Base-by-base conservation (phyloP, 2,797 vertebrate genomes). In the Perodicticus potto region DNA sequence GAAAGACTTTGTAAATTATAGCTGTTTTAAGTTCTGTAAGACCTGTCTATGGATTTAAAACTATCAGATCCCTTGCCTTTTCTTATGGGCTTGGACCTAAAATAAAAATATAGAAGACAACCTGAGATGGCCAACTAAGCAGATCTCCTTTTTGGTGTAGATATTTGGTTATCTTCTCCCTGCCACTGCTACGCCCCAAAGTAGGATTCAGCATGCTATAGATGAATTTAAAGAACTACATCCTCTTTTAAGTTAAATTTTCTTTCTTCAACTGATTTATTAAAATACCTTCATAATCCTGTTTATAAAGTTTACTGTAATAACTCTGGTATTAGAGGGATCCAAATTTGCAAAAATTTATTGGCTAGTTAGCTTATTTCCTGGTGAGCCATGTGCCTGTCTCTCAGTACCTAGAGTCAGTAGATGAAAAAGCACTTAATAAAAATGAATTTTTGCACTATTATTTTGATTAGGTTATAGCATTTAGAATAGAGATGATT, bases 261-360 rank as follows among this genome's bases (percentile, higher is more conserved):
- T 7, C 74, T 65, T 89, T 73, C 87, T 94, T 74, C 74, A 55
- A 32, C 83, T 93, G 70, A 49, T 19, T 73, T 57, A 17, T 57
- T 34, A 55, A 74, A 70, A 73, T 34, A 63, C 25, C 70, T 93
- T 81, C 27, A 78, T 57, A 73, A 69, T 86, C 10, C 12, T 57
- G 16, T 45, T 94, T 61, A 82, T 69, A 32, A 87, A 84, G 53
- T 63, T 92, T 95, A 82, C 27, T 93, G 14, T 72, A 77, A 16
- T 86, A 87, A 63, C 29, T 81, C 23, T 93, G 63, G 63, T 61
- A 53, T 49, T 67, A 53, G 73, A 92, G 78, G 55, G 17, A 45
- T 67, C 70, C 53, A 69, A 7, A 84, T 61, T 29, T 84, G 45
- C 37, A 90, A 73, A 73, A 65, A 81, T 29, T 84, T 82, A 12